phyloP scores from a whole-genome alignment of 2,113 vertebrate genomes.

The Cichladusa arquata region DNA sequence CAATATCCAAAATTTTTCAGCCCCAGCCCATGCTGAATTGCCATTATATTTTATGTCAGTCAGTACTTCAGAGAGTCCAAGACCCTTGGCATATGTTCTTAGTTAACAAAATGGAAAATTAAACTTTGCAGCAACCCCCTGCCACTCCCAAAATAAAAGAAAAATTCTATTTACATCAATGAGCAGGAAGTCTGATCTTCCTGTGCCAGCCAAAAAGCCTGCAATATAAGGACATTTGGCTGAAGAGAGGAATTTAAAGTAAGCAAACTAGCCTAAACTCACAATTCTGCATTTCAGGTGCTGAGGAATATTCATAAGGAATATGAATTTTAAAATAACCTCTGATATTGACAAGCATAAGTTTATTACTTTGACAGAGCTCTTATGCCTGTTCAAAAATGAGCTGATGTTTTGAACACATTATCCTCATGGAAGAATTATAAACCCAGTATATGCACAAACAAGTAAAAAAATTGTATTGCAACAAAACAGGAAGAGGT shows the following conservation, averaged over 20 bases:
- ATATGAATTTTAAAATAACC: not conserved
- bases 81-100: slow-evolving; percentile 69
- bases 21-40: slow-evolving; percentile 32
- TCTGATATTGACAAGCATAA: not conserved
- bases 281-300: not conserved
- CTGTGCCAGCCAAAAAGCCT: slow-evolving; percentile 42
- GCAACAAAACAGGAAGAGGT: not conserved
- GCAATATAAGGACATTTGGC: slow-evolving; percentile 21
- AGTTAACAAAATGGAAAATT: slow-evolving; percentile 71
- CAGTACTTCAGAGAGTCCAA: slow-evolving; percentile 58
- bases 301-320: not conserved
- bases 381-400: not conserved
- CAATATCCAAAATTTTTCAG: slow-evolving; percentile 55
- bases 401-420: not conserved
- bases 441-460: not conserved
- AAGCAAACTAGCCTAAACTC: slow-evolving; percentile 4
- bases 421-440: not conserved
- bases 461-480: not conserved
- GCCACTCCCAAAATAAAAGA: slow-evolving; percentile 66
- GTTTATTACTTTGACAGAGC: not conserved
- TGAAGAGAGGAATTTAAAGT: slow-evolving; percentile 17
- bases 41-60: slow-evolving; percentile 65
- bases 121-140: slow-evolving; percentile 65
- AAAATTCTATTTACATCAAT: slow-evolving; percentile 57
- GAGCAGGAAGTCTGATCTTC: slow-evolving; percentile 51